phyloP scores from a whole-genome alignment of 2,888 invertebrate species.

The Eupithecia vulgata region DNA sequence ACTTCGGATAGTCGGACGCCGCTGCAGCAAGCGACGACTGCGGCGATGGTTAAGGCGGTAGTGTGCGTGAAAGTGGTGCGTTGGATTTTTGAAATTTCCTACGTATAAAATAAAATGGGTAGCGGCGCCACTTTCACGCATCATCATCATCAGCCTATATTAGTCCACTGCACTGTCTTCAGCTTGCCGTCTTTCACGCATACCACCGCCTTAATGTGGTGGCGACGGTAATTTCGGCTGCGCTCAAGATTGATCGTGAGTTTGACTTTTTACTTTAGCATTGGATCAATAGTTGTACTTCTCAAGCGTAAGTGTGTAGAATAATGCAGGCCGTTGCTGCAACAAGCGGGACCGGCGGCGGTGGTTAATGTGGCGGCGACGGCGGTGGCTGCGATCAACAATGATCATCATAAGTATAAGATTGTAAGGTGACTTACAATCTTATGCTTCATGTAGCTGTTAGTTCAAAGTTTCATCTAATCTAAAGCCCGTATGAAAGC shows the following conservation, averaged over 20 bases:
- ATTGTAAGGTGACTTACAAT: neutral
- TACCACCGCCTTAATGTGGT: no score
- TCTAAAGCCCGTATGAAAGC: neutral
- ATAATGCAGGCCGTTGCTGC: slow-evolving; percentile 83
- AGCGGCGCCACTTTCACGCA: no score
- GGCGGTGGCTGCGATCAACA: neutral
- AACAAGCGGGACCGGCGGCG: neutral
- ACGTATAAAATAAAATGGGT: no score
- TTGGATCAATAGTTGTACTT: neutral
- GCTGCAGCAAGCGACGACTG: neutral
- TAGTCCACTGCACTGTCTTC: no score
- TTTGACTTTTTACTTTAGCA: slow-evolving; percentile 1
- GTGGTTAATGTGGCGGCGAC: neutral
- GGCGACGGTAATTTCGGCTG: slow-evolving; percentile 31
- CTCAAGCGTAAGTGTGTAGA: slow-evolving; percentile 99
- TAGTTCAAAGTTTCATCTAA: neutral
- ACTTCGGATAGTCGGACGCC: slow-evolving; percentile 89
- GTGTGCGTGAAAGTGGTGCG: no score
- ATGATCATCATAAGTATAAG: no score
- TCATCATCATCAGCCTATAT: no score
- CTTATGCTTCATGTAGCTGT: neutral
- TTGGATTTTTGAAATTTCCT: no score
- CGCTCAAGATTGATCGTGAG: slow-evolving; percentile 56
- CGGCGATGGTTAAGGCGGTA: neutral
- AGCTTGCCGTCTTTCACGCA: no score